These are phyloP conservation scores for Leptopilina clavipes DNA, from an alignment of 1,140 invertebrate genomes.

Conservation along the genomic window DNA sequence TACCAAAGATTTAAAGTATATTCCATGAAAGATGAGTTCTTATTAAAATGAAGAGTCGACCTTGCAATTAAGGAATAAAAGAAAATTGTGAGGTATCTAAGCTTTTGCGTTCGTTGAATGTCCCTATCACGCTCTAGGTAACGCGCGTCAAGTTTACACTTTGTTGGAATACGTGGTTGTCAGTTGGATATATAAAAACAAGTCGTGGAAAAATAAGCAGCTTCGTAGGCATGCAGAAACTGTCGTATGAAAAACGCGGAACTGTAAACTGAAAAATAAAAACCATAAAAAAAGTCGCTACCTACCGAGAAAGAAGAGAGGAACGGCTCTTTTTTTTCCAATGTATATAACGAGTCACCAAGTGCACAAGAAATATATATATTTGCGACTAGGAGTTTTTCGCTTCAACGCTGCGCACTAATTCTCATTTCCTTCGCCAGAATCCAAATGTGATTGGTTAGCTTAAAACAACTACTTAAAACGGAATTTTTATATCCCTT, in stretches of 20 bases:
- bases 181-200: slow-evolving; percentile 8
- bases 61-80: slow-evolving; percentile 16
- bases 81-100: slow-evolving; percentile 1
- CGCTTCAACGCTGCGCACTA: background rate
- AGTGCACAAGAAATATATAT: background rate
- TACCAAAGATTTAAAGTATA: slow-evolving; percentile 8
- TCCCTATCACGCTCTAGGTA: slow-evolving; percentile 1
- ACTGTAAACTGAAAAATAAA: background rate
- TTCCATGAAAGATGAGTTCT: slow-evolving; percentile 1
- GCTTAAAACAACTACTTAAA: too few relatives aligned
- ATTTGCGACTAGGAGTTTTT: background rate
- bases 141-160: background rate
- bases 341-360: background rate
- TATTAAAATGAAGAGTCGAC: slow-evolving; percentile 19
- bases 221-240: slow-evolving; percentile 1
- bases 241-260: background rate
- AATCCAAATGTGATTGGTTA: too few relatives aligned
- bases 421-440: background rate
- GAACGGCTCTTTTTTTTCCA: background rate
- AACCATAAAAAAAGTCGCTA: background rate
- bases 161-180: slow-evolving; percentile 14
- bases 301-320: background rate
- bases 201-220: background rate
- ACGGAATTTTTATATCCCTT: too few relatives aligned
- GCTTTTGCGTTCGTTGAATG: slow-evolving; percentile 1